Conservation (phyloP, 2,888 invertebrate species). For the Ditula angustiorana region DNA sequence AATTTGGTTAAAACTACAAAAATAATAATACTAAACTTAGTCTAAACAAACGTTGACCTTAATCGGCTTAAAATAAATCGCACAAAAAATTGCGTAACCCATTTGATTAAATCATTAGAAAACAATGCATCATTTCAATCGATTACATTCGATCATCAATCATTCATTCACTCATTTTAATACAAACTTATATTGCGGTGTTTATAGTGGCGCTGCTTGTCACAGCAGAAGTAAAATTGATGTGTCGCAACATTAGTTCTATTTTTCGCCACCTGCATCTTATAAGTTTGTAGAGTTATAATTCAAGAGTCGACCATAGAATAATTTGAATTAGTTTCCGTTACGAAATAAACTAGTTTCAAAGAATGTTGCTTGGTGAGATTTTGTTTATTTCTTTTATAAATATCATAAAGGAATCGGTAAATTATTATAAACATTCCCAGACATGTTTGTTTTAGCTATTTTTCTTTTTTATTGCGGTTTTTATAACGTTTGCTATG, state of each 20-base stretch:
- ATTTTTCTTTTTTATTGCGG: background rate
- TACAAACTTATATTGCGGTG: conserved; percentile 19
- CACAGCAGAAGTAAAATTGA: background rate
- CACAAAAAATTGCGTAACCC: conserved; percentile 19
- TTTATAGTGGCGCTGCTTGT: background rate
- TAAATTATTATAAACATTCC: conserved; percentile 10
- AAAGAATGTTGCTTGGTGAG: conserved; percentile 25
- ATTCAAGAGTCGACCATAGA: conserved; percentile 1
- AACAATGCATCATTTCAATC: conserved; percentile 39
- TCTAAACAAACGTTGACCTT: conserved; percentile 3
- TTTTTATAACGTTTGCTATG: conserved; percentile 2
- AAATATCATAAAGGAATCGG: conserved; percentile 11
- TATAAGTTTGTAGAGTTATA: background rate
- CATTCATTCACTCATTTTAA: conserved; percentile 30
- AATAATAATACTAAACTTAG: no score
- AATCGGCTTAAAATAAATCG: conserved; percentile 17
- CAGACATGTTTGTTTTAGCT: conserved; percentile 5
- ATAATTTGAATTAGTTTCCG: conserved; percentile 21
- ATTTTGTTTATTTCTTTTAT: conserved; percentile 14
- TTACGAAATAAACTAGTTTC: conserved; percentile 30
- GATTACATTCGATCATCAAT: conserved; percentile 37
- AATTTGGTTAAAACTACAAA: background rate
- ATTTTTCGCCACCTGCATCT: background rate
- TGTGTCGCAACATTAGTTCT: background rate
- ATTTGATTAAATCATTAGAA: conserved; percentile 32